Evolutionary conservation across 1,140 invertebrate genomes (phyloP).

Genomic region (Drosophila kanapiae): DNA sequence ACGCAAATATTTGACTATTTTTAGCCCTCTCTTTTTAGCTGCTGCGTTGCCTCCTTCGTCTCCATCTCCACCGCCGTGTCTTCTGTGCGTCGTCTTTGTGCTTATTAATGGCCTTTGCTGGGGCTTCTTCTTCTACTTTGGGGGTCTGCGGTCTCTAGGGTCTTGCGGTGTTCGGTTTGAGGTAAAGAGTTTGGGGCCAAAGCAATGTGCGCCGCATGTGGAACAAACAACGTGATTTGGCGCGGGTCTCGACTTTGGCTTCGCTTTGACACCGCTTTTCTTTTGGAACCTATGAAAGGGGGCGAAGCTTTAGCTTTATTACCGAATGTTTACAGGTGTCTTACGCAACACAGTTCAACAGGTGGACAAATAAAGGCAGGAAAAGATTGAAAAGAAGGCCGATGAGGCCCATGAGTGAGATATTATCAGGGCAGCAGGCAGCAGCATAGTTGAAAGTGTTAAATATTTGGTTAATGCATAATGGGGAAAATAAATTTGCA

Average conservation of each 20-base stretch:
- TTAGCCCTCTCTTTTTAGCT: slow-evolving; percentile 19
- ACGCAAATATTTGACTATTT: slow-evolving; percentile 68
- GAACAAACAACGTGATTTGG: slow-evolving; percentile 23
- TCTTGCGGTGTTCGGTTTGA: slow-evolving; percentile 10
- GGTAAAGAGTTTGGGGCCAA: slow-evolving; percentile 23
- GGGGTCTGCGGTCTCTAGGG: slow-evolving; percentile 22
- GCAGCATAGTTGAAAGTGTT: slow-evolving; percentile 18
- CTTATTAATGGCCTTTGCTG: slow-evolving; percentile 58
- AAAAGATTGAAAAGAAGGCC: slow-evolving; percentile 21
- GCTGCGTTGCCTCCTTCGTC: slow-evolving; percentile 7
- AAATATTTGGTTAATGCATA: slow-evolving; percentile 34
- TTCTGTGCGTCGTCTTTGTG: slow-evolving; percentile 28
- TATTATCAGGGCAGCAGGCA: slow-evolving; percentile 11
- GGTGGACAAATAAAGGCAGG: slow-evolving; percentile 25
- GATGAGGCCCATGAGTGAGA: neutral
- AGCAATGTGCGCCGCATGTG: slow-evolving; percentile 23
- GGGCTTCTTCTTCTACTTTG: slow-evolving; percentile 37
- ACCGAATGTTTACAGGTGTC: slow-evolving; percentile 48
- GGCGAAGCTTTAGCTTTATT: slow-evolving; percentile 21
- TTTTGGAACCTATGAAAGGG: slow-evolving; percentile 16
- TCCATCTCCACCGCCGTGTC: slow-evolving; percentile 4
- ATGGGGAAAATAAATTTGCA: slow-evolving; percentile 25
- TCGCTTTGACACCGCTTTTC: slow-evolving; percentile 16
- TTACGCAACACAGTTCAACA: slow-evolving; percentile 41
- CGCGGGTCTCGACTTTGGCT: slow-evolving; percentile 24